Conservation (phyloP, 2,888 invertebrate species). For the Octodonta nipae region DNA sequence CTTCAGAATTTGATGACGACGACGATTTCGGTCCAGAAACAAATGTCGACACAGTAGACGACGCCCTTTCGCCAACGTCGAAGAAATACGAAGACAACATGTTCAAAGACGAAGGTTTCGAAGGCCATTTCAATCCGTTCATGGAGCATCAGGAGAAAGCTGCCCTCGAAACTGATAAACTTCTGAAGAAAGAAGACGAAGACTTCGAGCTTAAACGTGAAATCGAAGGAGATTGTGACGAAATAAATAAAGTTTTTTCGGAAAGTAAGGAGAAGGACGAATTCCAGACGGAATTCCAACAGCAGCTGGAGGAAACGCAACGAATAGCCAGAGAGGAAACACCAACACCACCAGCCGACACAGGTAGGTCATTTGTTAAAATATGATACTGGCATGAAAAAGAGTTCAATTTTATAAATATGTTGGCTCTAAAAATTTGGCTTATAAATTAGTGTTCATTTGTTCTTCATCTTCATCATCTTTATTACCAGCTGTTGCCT, state of each 20-base stretch:
- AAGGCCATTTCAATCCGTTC: conserved; percentile 25
- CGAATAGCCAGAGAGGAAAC: conserved; percentile 37
- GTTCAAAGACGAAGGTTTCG: conserved; percentile 2
- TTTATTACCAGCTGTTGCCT: too few species aligned
- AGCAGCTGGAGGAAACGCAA: conserved; percentile 12
- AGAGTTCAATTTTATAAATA: too few species aligned
- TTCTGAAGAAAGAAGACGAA: conserved; percentile 5
- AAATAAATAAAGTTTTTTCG: conserved; percentile 2
- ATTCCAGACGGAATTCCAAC: conserved; percentile 21
- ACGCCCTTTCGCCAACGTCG: neutral
- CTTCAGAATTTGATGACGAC: conserved; percentile 34
- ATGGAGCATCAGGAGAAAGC: conserved; percentile 24
- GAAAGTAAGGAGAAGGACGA: conserved; percentile 8
- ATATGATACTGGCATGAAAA: too few species aligned
- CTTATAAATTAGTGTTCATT: too few species aligned
- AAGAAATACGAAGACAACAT: neutral
- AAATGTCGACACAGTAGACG: conserved; percentile 55
- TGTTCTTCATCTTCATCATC: too few species aligned
- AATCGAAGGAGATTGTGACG: neutral
- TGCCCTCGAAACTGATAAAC: conserved; percentile 18
- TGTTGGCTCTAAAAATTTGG: too few species aligned
- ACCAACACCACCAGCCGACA: conserved; percentile 46
- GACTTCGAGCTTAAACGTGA: neutral
- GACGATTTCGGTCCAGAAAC: conserved; percentile 65
- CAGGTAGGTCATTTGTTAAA: conserved; percentile 36